Base-by-base conservation (phyloP, 2,797 vertebrate species). In the Chloroceryle inda region DNA sequence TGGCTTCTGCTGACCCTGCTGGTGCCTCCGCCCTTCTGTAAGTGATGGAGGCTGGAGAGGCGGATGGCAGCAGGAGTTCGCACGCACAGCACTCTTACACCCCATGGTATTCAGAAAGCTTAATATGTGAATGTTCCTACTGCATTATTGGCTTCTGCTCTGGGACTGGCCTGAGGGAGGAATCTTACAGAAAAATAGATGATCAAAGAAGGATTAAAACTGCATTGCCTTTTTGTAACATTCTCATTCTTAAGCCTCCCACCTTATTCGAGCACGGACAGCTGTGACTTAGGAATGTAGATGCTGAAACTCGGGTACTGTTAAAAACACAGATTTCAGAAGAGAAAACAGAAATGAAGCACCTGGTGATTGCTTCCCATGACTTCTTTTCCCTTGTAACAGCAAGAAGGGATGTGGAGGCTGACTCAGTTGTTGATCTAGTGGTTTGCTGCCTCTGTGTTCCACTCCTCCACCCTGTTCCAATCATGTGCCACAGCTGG, bases 131-230 rank as follows among this genome's bases (percentile, higher is more conserved):
- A 9, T 53, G 29, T 13, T 90, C n/a, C 61, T 82, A 6, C 44
- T 63, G 73, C 61, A 40, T 88, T 81, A 76, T 29, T 85, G 84
- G 52, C 71, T 97, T 75, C 81, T 88, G 74, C 82, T 85, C 47
- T 47, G 55, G 81, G 49, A 62, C 75, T 85, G 84, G 59, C 55
- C 37, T 8, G 26, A 35, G 56, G n/a, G 9, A 20, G 69, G 16
- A 67, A 89, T 86, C 76, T 85, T 45, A 45, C 11, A 69, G 27
- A 68, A 85, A 73, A 81, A 64, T 10, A 68, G 18, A 73, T n/a
- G 33, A 89, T 67, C 79, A 84, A 95, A 92, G 47, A 72, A 71
- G 29, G 33, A 87, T 58, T 79, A 77, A 84, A 85, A 82, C 13
- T 27, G 31, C 61, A 21, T 11, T 74, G 52, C n/a, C 27, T 89